Evolutionary conservation across 2,113 vertebrate species (phyloP), one percentile per base, ranked within the genome.

Genomic region (Microcebus griseorufus): DNA sequence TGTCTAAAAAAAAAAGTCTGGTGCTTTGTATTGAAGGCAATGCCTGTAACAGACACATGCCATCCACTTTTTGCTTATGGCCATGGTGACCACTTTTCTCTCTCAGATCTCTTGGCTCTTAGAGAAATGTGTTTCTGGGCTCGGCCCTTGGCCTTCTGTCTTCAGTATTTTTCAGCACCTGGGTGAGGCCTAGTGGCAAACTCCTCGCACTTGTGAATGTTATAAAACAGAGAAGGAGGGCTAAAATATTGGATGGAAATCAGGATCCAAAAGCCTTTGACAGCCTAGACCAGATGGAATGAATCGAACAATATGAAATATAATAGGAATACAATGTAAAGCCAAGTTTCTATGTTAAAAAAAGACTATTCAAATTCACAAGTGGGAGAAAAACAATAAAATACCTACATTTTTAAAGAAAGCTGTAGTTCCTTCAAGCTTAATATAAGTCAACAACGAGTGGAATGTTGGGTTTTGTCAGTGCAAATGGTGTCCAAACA

Each of bases 1-100:
- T 48, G 48, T 48, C 48, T 48, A 10, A 48, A 48, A 48, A 48
- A 3, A 10, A 37, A 64, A 84, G 45, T 17, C 1, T 48, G n/a
- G 32, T 60, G 18, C 53, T 90, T 70, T 78, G 92, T 65, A 2
- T 29, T 65, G 14, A 32, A 62, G 64, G 3, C 23, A 16, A 1
- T 39, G 67, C 18, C 16, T 4, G 9, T 12, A 17, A 22, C 1
- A 4, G 25, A 34, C 48, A 62, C 5, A 2, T 1, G 16, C 17
- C 32, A 16, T 42, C n/a, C 27, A 7, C 53, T 42, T 65, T 58
- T 20, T 45, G 20, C 53, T 84, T 55, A 53, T 17, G 82, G 39
- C 67, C 80, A 34, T 0, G 0, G 18, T 2, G 17, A 55, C 78
- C 32, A 2, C 22, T 80, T 75, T 78, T 55, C 83, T 53, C 22